Base-by-base conservation (phyloP, 2,888 invertebrate species). In the Notocelia uddmanniana region DNA sequence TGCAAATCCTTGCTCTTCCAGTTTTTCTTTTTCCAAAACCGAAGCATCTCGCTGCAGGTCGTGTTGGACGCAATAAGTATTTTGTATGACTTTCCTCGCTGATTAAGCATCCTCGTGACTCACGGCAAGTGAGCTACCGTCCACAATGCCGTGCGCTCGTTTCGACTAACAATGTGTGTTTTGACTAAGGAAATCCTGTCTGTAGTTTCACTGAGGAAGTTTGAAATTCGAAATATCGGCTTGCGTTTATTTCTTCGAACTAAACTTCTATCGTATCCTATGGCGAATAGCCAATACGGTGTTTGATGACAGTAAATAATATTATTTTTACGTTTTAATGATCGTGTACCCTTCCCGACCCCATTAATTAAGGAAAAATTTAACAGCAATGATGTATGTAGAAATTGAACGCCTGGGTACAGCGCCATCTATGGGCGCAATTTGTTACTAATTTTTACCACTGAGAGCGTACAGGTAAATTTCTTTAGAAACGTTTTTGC, bases 81-180 rank as follows among this genome's bases (percentile, higher is more conserved):
- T 89, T 87, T 85, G 87, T 88, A 89, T 88, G 87, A 88, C 88
- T 89, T 89, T 87, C 87, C 84, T 85, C 82, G 79, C 85, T 90
- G 92, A 91, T 91, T 91, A 88, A 87, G 81, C 81, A 78, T 78
- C 82, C 81, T 92, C 92, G 92, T 92, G 92, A 92, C 84, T 92
- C 91, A 92, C 92, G 92, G 57, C 64, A 10, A 19, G 62, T 18
- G 6, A 19, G 68, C 70, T 64, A 64, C 69, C 69, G 60, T 59
- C 10, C 21, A 23, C 58, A 55, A 18, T 63, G 54, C 31, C 45
- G 58, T 34, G 45, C 21, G 52, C 64, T 71, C 64, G 60, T 45
- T 66, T 45, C 45, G 21, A 66, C 66, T 71, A 71, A 71, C 71
- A 71, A 71, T 67, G 66, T 71, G 34, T 66, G 64, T 67, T 66